Percentiles rank a stretch among this genome's conserved stretches.
phyloP scores from a whole-genome alignment of 64 coral and sea anemone species.

The Porites australiensis region DNA sequence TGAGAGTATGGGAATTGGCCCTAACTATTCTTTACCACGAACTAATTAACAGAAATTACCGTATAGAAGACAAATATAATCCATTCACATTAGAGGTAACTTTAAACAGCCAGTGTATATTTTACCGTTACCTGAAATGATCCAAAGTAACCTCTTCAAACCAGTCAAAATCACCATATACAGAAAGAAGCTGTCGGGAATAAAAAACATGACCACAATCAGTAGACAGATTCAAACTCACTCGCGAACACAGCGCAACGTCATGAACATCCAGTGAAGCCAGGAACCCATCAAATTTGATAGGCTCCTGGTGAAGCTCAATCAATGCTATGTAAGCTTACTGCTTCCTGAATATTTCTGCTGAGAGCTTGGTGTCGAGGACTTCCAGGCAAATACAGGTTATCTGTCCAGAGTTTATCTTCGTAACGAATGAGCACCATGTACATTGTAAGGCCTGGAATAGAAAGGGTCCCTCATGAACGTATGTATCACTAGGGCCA shows the following conservation, averaged over 20 bases:
- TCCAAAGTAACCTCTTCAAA: constrained; percentile 75
- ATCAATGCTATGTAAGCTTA: neutral
- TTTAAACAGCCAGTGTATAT: too few relatives aligned
- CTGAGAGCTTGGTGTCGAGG: constrained; percentile 67
- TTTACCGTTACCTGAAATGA: constrained; percentile 69
- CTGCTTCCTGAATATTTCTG: constrained; percentile 82
- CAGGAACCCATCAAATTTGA: too few relatives aligned
- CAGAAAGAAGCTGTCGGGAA: constrained; percentile 57
- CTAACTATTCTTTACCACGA: too few relatives aligned
- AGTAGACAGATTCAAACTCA: too few relatives aligned
- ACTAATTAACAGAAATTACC: too few relatives aligned
- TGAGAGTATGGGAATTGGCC: too few relatives aligned
- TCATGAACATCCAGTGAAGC: neutral
- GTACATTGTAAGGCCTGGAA: constrained; percentile 53
- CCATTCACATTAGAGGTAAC: too few relatives aligned
- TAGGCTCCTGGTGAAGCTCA: too few relatives aligned
- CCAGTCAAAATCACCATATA: constrained; percentile 78
- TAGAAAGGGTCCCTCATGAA: neutral
- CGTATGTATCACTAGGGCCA: too few relatives aligned
- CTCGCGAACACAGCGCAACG: neutral
- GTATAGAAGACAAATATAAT: too few relatives aligned
- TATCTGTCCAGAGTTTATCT: constrained; percentile 84
- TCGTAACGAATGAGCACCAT: constrained; percentile 71
- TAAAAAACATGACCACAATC: neutral
- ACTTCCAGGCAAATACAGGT: constrained; percentile 28